Evolutionary conservation across 2,797 vertebrate species (phyloP), one percentile per base, ranked within the genome.

Genomic region (Rhinella marina): DNA sequence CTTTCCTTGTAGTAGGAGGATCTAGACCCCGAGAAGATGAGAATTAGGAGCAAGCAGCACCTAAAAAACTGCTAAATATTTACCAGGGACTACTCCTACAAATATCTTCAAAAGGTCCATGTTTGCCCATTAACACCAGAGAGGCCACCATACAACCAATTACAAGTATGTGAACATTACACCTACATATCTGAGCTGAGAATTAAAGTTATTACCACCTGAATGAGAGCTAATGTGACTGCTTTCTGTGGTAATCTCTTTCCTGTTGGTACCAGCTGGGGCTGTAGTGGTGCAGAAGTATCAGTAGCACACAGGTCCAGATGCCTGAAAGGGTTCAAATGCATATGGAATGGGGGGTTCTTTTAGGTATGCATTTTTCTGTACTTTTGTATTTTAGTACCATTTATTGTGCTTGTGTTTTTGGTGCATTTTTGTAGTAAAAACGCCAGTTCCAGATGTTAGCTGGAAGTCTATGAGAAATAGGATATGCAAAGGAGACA

Each of bases 1-100:
- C 57, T 64, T 29, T 56, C 17, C 48, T 48, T 68, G 25, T 59
- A 32, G 48, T 41, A 66, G n/a, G 11, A 56, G 21, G 10, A 61
- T 8, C 21, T 50, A 16, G 52, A 9, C 21, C 50, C 9, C 3
- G 13, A 48, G 3, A 73, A 80, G 1, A 25, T 66, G 29, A 50
- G 21, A 25, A n/a, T 75, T 48, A 48, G 32, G 9, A 75, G 48
- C 54, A 79, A 27, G 16, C 10, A 78, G 52, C 52, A 57, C 11
- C 23, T 54, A 52, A 85, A 57, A 77, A 23, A 1, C 19, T 1
- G 80, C 83, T 41, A 83, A 52, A 87, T 77, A 87, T 87, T 87
- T 76, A 61, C n/a, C 81, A 70, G 11, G 9, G 21, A 41, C 19
- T 81, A n/a, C 57, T 23, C 4, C 17, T 81, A 41, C 79, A 81